Percentiles rank a stretch among this genome's conserved stretches.
Evolutionary conservation across 1,140 invertebrate genomes (phyloP).

Genomic region (Ephestia elutella): DNA sequence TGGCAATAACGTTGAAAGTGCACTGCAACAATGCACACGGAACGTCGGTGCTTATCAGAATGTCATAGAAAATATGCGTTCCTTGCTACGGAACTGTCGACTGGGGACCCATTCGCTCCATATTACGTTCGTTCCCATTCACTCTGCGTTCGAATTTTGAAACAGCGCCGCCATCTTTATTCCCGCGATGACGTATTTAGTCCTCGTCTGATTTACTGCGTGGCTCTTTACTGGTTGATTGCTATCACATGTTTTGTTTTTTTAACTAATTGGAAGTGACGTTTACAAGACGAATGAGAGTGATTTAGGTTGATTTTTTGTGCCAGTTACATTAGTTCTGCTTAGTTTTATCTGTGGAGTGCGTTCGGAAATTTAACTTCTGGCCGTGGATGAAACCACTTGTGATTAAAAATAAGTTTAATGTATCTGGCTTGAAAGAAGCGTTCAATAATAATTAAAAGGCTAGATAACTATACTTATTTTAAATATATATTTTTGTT

Average conservation of each 20-base stretch:
- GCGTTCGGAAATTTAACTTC: neutral
- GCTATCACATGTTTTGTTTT: slow-evolving; percentile 16
- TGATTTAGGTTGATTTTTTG: slow-evolving; percentile 2
- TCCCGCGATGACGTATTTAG: slow-evolving; percentile 55
- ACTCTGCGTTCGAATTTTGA: slow-evolving; percentile 32
- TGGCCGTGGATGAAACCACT: neutral
- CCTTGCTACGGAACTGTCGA: slow-evolving; percentile 35
- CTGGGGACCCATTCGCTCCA: slow-evolving; percentile 42
- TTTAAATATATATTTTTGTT: no score
- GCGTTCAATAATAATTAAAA: neutral
- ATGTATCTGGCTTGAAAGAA: neutral
- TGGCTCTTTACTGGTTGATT: slow-evolving; percentile 21
- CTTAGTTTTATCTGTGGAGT: neutral
- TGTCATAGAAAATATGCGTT: slow-evolving; percentile 41
- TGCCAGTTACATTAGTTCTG: slow-evolving; percentile 1
- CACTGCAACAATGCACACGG: slow-evolving; percentile 17
- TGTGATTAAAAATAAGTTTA: neutral
- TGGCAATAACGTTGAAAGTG: slow-evolving; percentile 9
- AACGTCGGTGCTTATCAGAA: slow-evolving; percentile 49
- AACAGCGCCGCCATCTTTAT: slow-evolving; percentile 46
- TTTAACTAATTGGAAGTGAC: slow-evolving; percentile 10
- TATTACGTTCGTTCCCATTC: slow-evolving; percentile 34
- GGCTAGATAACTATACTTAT: no score
- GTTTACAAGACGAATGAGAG: neutral
- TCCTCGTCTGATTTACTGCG: slow-evolving; percentile 39